Evolutionary conservation across 2,113 vertebrate genomes (phyloP), one percentile per base, ranked within the genome.

Genomic region (Sprattus sprattus): DNA sequence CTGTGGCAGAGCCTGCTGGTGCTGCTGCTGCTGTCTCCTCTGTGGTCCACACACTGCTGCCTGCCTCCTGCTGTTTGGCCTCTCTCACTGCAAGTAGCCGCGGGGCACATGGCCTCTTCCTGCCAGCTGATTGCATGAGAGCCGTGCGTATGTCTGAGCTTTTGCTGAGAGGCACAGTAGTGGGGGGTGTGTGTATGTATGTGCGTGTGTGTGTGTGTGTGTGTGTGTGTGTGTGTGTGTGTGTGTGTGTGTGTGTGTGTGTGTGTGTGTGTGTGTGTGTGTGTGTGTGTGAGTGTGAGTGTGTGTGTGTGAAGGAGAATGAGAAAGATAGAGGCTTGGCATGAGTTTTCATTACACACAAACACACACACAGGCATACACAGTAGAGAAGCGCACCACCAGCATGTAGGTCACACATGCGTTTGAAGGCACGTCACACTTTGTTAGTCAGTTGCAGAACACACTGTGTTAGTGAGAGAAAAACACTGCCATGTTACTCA

Each of bases 161-260:
- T 0, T 18, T 64, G 57, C 22, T 18, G 8, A 20, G 22, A 20
- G 22, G 57, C 22, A 13, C n/a, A n/a, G n/a, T n/a, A n/a, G n/a
- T n/a, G n/a, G n/a, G n/a, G n/a, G n/a, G n/a, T 71, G 64, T 71
- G 64, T 71, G 64, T 71, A 25, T 67, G 64, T 71, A 25, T 71
- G 64, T 71, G 64, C 32, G 22, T 67, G 22, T 71, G 64, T 71
- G 7, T 71, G 64, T 71, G 64, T 71, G 28, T 71, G n/a, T 71
- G 7, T 71, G 25, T 71, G 64, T 71, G 64, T 71, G 64, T 67
- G 64, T 28, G 25, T 67, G 64, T 10, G 6, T 25, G n/a, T 64
- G 57, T 64, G 20, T 64, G 57, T 57, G 54, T n/a, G 54, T 60
- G 54, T n/a, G 54, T 60, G 54, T 60, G 54, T 57, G 54, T 57